These are phyloP conservation scores for Eumeta japonica DNA, from an alignment of 1,140 invertebrate genomes.

Conservation along the genomic window DNA sequence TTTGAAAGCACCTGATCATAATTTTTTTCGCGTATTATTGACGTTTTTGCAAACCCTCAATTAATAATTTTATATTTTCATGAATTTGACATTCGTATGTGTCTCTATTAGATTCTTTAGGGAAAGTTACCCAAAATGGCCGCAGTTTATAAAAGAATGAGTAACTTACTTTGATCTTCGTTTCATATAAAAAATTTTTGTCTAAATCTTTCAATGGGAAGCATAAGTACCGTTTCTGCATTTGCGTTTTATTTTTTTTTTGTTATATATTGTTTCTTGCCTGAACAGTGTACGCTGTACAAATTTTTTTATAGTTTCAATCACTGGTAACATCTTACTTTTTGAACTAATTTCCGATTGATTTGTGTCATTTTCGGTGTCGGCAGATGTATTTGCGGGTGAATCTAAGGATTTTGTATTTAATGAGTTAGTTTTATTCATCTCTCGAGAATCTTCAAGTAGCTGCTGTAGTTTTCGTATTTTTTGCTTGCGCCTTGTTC, in stretches of 20 bases:
- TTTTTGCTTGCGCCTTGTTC: too few relatives aligned
- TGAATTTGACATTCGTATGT: conserved; percentile 12
- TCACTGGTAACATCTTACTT: too few relatives aligned
- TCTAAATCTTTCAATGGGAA: conserved; percentile 8
- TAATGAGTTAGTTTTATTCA: too few relatives aligned
- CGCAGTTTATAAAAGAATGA: conserved; percentile 8
- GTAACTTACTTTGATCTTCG: conserved; percentile 9
- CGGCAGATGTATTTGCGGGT: too few relatives aligned
- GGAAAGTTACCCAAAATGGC: conserved; percentile 11
- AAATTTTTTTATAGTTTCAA: too few relatives aligned
- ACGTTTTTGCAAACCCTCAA: conserved; percentile 5
- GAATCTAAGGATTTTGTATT: too few relatives aligned
- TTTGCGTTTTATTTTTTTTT: conserved; percentile 9
- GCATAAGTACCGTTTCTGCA: conserved; percentile 11
- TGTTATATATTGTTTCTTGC: conserved; percentile 11
- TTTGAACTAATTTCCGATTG: too few relatives aligned
- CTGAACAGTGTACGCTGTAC: too few relatives aligned
- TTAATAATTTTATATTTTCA: conserved; percentile 11
- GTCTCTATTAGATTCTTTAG: conserved; percentile 8
- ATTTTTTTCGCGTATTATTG: conserved; percentile 6
- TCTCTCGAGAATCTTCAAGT: too few relatives aligned
- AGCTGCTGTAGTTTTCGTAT: too few relatives aligned
- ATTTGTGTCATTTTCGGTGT: too few relatives aligned
- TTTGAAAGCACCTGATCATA: not conserved
- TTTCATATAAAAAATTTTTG: conserved; percentile 9